These are phyloP conservation scores for Macrosteles quadrilineatus DNA, from an alignment of 1,140 invertebrate genomes.

Conservation along the genomic window DNA sequence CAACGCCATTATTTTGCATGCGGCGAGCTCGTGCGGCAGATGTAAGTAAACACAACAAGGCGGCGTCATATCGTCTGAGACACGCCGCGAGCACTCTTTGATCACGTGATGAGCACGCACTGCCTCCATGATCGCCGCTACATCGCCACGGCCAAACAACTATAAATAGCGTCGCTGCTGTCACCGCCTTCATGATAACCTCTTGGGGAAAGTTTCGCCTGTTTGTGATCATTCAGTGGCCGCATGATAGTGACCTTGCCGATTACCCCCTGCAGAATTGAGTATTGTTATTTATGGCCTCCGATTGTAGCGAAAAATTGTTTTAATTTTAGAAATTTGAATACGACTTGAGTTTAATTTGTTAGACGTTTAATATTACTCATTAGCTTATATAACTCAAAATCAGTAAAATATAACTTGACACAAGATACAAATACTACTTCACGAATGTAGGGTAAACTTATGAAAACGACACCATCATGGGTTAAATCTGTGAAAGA, in stretches of 20 bases:
- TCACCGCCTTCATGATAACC: slow-evolving; percentile 12
- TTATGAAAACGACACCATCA: too few relatives aligned
- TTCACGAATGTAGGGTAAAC: too few relatives aligned
- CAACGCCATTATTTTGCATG: slow-evolving; percentile 16
- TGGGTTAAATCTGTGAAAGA: too few relatives aligned
- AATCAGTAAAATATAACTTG: too few relatives aligned
- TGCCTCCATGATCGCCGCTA: slow-evolving; percentile 41
- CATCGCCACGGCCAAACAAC: not conserved
- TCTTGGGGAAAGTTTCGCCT: slow-evolving; percentile 4
- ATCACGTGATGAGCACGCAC: slow-evolving; percentile 40
- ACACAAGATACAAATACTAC: too few relatives aligned
- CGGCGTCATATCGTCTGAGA: not conserved
- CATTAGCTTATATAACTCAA: too few relatives aligned
- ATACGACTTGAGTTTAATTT: too few relatives aligned
- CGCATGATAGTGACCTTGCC: slow-evolving; percentile 13
- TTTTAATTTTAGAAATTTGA: too few relatives aligned
- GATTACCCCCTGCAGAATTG: slow-evolving; percentile 9
- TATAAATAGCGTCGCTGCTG: not conserved
- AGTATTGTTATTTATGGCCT: too few relatives aligned
- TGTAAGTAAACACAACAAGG: not conserved
- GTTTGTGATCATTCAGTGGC: not conserved
- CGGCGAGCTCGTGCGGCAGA: not conserved
- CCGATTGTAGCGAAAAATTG: too few relatives aligned
- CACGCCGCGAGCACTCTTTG: slow-evolving; percentile 33
- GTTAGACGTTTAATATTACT: too few relatives aligned